phyloP scores from a whole-genome alignment of 2,113 vertebrate species.

The Phaethon lepturus region DNA sequence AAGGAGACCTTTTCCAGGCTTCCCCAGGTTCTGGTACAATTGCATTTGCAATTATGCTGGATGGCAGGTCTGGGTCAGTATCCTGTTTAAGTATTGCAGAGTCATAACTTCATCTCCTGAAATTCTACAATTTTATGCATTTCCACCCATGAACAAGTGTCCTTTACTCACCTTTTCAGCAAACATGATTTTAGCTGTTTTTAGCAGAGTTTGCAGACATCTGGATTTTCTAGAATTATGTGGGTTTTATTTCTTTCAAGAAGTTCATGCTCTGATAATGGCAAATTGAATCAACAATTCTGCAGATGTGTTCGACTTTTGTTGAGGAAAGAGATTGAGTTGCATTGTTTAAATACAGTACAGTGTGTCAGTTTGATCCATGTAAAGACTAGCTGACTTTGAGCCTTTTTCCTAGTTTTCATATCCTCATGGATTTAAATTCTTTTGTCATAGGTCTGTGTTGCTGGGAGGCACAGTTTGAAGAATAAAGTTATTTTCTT shows the following conservation, averaged over 20 bases:
- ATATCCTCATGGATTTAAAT: background rate
- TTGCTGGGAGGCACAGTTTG: background rate
- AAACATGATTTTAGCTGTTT: background rate
- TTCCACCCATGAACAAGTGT: background rate
- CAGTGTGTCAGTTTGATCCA: background rate
- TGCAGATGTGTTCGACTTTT: background rate
- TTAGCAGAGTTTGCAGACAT: background rate
- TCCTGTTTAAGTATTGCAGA: background rate
- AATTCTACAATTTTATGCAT: background rate
- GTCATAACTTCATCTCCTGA: background rate
- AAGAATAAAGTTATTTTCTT: background rate
- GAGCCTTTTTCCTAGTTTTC: background rate
- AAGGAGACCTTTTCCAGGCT: background rate
- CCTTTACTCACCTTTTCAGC: background rate
- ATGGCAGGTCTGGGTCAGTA: background rate
- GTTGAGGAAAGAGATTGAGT: background rate
- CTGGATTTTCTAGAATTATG: background rate
- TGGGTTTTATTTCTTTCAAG: background rate
- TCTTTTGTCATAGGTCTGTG: background rate
- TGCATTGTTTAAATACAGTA: background rate
- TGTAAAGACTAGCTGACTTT: background rate
- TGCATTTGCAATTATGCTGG: rapidly evolving
- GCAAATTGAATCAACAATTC: background rate
- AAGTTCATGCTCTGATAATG: background rate
- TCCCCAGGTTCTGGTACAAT: background rate